Evolutionary conservation across 2,888 invertebrate species (phyloP).

Genomic region (Cryptosula pallasiana): DNA sequence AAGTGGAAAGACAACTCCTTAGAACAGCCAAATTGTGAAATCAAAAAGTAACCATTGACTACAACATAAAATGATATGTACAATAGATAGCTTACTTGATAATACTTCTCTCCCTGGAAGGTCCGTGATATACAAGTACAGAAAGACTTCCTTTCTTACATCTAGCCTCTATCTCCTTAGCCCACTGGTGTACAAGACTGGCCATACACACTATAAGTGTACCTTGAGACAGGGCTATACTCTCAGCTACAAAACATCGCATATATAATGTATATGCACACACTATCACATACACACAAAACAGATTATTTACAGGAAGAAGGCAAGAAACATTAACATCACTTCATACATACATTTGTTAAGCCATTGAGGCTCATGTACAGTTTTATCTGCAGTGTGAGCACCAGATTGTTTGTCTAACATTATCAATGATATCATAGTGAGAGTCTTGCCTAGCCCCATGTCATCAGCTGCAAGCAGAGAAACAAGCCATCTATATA

Average conservation of each 20-base stretch:
- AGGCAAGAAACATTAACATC: neutral
- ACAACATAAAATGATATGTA: too few species aligned
- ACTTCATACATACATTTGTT: conserved; percentile 33
- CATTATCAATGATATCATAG: conserved; percentile 55
- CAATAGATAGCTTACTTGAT: neutral
- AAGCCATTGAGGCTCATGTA: conserved; percentile 30
- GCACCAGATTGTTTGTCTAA: conserved; percentile 38
- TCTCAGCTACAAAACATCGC: conserved; percentile 39
- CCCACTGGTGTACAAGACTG: conserved; percentile 85
- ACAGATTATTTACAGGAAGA: neutral
- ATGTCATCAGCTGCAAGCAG: conserved; percentile 54
- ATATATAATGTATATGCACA: too few species aligned
- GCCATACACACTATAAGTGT: conserved; percentile 85
- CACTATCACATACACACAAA: too few species aligned
- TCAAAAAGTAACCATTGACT: too few species aligned
- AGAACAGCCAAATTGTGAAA: too few species aligned
- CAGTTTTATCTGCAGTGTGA: neutral
- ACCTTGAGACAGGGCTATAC: conserved; percentile 41
- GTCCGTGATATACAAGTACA: conserved; percentile 75
- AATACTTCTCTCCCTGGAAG: conserved; percentile 60
- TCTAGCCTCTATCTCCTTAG: conserved; percentile 67
- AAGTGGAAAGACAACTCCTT: too few species aligned
- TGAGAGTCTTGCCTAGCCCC: conserved; percentile 58
- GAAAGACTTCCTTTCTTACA: conserved; percentile 59
- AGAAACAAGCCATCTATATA: neutral